Evolutionary conservation across 2,113 vertebrate species (phyloP).

Genomic region (Microcebus griseorufus): DNA sequence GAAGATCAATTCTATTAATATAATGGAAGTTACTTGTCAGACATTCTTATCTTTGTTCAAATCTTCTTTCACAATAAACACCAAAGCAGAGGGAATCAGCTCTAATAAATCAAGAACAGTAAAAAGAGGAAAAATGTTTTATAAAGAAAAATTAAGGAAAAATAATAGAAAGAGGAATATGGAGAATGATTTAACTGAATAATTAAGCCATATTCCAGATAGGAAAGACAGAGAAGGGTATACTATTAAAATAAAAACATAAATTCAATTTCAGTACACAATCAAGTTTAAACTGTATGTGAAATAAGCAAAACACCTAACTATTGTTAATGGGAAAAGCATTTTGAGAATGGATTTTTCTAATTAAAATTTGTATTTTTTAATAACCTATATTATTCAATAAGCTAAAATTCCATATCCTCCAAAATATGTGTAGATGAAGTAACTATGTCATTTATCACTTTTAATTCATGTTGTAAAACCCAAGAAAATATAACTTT

Average conservation of each 20-base stretch:
- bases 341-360: neutral
- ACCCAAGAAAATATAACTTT: conserved; percentile 22
- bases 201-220: neutral
- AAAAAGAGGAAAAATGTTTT: neutral
- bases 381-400: neutral
- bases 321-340: neutral
- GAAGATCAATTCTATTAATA: neutral
- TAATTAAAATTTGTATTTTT: conserved; percentile 52
- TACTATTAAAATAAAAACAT: neutral
- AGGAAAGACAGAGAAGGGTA: neutral
- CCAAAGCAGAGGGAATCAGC: neutral
- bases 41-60: neutral
- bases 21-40: neutral
- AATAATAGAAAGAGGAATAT: neutral
- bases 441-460: neutral
- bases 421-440: neutral
- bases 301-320: neutral
- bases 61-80: neutral
- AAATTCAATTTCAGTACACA: neutral
- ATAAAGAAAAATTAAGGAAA: neutral
- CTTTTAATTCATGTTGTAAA: conserved; percentile 44
- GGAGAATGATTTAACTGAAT: neutral
- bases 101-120: neutral
- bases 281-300: neutral
- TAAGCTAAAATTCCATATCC: neutral